These are phyloP conservation scores for Channa argus DNA, from an alignment of 2,113 vertebrate genomes.

Conservation along the genomic window DNA sequence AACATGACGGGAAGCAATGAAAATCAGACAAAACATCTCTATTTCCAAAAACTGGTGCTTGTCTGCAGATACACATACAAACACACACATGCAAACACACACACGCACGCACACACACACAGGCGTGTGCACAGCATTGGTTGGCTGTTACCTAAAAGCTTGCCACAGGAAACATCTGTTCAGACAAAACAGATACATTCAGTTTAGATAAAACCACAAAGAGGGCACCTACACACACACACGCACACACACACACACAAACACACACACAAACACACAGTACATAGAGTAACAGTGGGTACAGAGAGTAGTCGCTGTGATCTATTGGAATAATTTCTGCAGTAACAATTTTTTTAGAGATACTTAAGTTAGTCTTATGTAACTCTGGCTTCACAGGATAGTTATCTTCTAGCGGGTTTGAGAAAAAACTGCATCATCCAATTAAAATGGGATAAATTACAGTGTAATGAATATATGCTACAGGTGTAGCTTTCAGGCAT, in stretches of 20 bases:
- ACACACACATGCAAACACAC: conserved; percentile 13
- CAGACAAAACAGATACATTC: conserved; percentile 69
- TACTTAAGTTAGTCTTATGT: neutral
- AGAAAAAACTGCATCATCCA: neutral
- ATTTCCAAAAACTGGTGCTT: neutral
- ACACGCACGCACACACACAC: conserved; percentile 9
- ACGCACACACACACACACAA: conserved; percentile 21
- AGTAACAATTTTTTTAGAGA: neutral
- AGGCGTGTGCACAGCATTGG: neutral
- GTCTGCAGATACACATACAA: conserved; percentile 3
- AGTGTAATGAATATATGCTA: neutral
- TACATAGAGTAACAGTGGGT: neutral
- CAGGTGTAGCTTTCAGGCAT: neutral
- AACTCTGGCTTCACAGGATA: neutral
- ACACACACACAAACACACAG: conserved; percentile 13
- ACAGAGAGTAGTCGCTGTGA: conserved; percentile 4
- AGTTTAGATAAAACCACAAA: conserved; percentile 75
- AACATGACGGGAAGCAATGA: neutral
- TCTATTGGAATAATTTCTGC: neutral
- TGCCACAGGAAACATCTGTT: conserved; percentile 80
- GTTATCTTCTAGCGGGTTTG: neutral
- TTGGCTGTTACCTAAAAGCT: conserved; percentile 69
- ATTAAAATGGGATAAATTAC: too few species aligned
- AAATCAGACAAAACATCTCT: neutral
- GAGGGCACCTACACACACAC: conserved; percentile 42